These are phyloP conservation scores for Ochropleura plecta DNA, from an alignment of 2,888 invertebrate species.

Conservation along the genomic window DNA sequence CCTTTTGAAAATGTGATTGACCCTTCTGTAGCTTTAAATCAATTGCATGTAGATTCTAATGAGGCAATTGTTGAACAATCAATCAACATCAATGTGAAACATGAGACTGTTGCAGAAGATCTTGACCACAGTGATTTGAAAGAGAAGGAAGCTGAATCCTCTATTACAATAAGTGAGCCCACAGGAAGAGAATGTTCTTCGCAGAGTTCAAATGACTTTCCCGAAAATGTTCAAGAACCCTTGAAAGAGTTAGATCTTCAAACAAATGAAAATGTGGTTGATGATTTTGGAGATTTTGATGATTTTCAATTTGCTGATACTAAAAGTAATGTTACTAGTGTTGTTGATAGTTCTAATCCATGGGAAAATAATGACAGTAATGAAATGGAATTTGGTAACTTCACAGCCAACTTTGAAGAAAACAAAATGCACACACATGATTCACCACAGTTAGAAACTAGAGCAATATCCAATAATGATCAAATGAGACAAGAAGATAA, in stretches of 20 bases:
- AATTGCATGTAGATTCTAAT: slow-evolving; percentile 48
- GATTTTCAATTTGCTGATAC: slow-evolving; percentile 85
- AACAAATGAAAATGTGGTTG: slow-evolving; percentile 51
- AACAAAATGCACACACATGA: slow-evolving; percentile 31
- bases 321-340: slow-evolving; percentile 63
- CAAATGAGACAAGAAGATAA: slow-evolving; percentile 56
- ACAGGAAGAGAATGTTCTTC: slow-evolving; percentile 11
- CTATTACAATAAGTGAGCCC: slow-evolving; percentile 21
- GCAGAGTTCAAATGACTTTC: slow-evolving; percentile 23
- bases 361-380: slow-evolving; percentile 77
- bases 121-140: slow-evolving; percentile 23
- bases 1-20: slow-evolving; percentile 62
- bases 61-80: slow-evolving; percentile 45
- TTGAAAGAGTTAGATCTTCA: slow-evolving; percentile 24
- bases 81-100: slow-evolving; percentile 28
- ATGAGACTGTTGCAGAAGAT: slow-evolving; percentile 18
- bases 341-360: slow-evolving; percentile 78
- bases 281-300: slow-evolving; percentile 90
- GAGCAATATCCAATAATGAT: slow-evolving; percentile 30
- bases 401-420: slow-evolving; percentile 83
- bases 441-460: slow-evolving; percentile 40
- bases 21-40: slow-evolving; percentile 44
- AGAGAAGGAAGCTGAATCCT: slow-evolving; percentile 22
- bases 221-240: slow-evolving; percentile 26
- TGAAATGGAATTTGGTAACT: slow-evolving; percentile 78